Evolutionary conservation across 1,140 invertebrate species (phyloP).

Genomic region (Drosophila suzukii): DNA sequence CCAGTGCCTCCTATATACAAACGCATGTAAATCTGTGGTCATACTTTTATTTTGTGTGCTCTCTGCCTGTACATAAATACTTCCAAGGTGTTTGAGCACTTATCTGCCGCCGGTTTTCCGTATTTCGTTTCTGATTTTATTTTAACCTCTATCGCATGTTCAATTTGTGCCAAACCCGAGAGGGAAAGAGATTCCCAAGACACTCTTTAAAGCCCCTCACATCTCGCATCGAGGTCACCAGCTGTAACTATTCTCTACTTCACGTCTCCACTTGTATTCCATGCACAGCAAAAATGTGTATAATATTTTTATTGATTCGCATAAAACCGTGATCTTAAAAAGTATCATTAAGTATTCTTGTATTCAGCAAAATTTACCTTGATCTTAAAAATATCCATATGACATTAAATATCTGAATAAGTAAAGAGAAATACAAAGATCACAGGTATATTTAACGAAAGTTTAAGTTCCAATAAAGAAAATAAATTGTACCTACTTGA

Average conservation of each 20-base stretch:
- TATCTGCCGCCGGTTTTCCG: constrained; percentile 36
- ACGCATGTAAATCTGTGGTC: constrained; percentile 60
- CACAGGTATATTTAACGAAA: neutral
- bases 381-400: neutral
- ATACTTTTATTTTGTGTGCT: constrained; percentile 40
- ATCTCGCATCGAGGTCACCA: constrained; percentile 26
- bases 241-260: constrained; percentile 26
- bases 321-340: constrained; percentile 9
- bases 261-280: constrained; percentile 6
- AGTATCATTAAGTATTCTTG: neutral
- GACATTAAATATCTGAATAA: neutral
- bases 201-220: constrained; percentile 25
- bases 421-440: neutral
- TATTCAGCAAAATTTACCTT: neutral
- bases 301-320: neutral
- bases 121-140: constrained; percentile 37
- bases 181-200: constrained; percentile 10
- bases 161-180: constrained; percentile 11
- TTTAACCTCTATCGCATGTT: constrained; percentile 26
- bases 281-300: constrained; percentile 9
- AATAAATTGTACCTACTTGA: neutral
- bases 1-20: constrained; percentile 38
- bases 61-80: constrained; percentile 11
- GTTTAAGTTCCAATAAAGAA: neutral
- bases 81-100: constrained; percentile 40